Base-by-base conservation (phyloP, 1,140 invertebrate genomes). In the Alviniconcha marisindica region DNA sequence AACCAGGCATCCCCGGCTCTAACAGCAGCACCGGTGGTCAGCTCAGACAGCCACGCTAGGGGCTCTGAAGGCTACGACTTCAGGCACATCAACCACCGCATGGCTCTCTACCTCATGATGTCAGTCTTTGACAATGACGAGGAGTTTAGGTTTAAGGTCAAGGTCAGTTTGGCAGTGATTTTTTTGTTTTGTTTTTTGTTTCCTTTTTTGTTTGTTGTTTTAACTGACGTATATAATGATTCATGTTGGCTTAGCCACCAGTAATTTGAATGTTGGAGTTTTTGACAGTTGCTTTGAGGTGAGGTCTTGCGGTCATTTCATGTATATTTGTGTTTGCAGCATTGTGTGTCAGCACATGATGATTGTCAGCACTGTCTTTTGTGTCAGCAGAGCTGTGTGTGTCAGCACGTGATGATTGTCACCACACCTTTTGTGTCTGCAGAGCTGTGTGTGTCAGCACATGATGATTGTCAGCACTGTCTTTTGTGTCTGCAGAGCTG, bases 61-160 rank as follows among this genome's bases (percentile, higher is more conserved):
- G 56, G 24, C 10, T 60, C 56, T 60, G 31, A 51, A 33, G 71
- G 87, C 77, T 86, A 88, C 44, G 83, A 89, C 63, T 91, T 90
- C 74, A 84, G 84, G 28, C 84, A 87, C 36, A 82, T 92, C 24
- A 88, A 92, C 83, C 91, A 91, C 80, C 86, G 88, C 28, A 79
- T 92, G 12, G 90, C 91, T 40, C 85, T 93, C n/a, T 87, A 90
- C 82, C 85, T 93, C 21, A 89, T 89, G 80, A 89, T 92, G 83
- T 88, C 85, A 36, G 38, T 91, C 71, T 88, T 93, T 77, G 88
- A 88, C 44, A 84, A 87, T 33, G 83, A 87, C 28, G 91, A 92
- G 42, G 86, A 90, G 60, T 88, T 89, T 71, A 73, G 88, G 42
- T 88, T 87, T 79, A 87, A 89, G n/a, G 69, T 91, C 42, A 74